phyloP scores from a whole-genome alignment of 2,797 vertebrate genomes.

The Anabacerthia variegaticeps region DNA sequence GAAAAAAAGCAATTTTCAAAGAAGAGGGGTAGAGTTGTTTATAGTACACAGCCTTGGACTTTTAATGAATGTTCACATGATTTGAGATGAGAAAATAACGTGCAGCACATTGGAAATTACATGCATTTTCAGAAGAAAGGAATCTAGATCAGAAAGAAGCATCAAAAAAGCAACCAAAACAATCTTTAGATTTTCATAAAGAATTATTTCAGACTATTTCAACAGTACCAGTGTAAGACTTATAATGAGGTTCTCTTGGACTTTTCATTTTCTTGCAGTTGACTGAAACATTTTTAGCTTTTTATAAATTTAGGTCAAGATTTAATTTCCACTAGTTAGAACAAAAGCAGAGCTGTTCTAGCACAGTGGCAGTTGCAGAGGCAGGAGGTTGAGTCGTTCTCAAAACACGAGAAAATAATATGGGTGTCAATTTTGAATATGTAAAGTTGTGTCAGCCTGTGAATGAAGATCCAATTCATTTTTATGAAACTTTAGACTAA shows the following conservation, averaged over 20 bases:
- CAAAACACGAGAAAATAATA: constrained; percentile 22
- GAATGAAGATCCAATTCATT: constrained; percentile 85
- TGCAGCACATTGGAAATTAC: constrained; percentile 24
- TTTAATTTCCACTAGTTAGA: constrained; percentile 71
- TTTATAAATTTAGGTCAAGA: constrained; percentile 66
- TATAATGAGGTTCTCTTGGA: constrained; percentile 6
- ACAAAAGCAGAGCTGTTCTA: constrained; percentile 64
- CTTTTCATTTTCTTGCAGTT: constrained; percentile 1
- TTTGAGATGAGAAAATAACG: neutral
- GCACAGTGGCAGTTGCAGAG: constrained; percentile 23
- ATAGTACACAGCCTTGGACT: neutral
- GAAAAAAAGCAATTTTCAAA: neutral
- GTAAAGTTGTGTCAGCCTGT: constrained; percentile 62
- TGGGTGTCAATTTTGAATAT: constrained; percentile 66
- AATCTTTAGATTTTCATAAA: constrained; percentile 11
- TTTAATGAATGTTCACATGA: neutral
- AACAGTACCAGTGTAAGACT: neutral
- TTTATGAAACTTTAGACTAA: constrained; percentile 87
- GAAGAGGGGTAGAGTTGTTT: neutral
- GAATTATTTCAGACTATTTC: constrained; percentile 9
- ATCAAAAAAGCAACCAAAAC: neutral
- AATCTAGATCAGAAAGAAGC: neutral
- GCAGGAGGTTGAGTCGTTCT: neutral
- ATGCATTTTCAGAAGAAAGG: constrained; percentile 32
- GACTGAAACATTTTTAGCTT: constrained; percentile 47